phyloP scores from a whole-genome alignment of 2,888 invertebrate species.

The Sabatieria punctata region DNA sequence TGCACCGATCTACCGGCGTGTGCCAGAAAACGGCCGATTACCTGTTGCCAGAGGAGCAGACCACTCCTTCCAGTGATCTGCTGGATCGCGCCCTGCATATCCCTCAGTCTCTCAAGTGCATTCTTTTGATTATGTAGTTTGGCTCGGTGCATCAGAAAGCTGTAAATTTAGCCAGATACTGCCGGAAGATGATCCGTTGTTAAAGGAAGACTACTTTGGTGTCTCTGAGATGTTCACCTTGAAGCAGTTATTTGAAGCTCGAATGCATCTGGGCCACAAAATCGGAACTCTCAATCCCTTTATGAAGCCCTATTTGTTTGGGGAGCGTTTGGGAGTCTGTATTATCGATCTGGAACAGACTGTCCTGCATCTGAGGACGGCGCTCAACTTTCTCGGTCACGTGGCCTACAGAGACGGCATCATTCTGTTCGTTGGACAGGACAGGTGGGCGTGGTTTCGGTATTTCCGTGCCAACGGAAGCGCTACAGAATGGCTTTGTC shows the following conservation, averaged over 20 bases:
- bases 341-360: slow-evolving; percentile 88
- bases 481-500: no score
- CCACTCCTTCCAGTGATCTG: no score
- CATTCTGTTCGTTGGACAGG: slow-evolving; percentile 69
- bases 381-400: slow-evolving; percentile 82
- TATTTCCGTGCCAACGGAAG: no score
- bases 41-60: no score
- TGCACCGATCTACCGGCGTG: no score
- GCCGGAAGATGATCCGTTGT: slow-evolving; percentile 1
- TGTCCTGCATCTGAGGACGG: slow-evolving; percentile 59
- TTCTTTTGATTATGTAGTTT: no score
- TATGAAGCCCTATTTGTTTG: slow-evolving; percentile 83
- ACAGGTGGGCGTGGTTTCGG: slow-evolving; percentile 24
- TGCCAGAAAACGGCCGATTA: no score
- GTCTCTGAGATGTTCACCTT: slow-evolving; percentile 48
- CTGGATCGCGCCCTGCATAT: no score
- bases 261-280: slow-evolving; percentile 84
- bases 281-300: slow-evolving; percentile 66
- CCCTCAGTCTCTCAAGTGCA: no score
- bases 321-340: slow-evolving; percentile 63
- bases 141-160: no score
- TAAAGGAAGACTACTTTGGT: slow-evolving; percentile 18
- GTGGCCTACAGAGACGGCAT: slow-evolving; percentile 66
- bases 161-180: no score
- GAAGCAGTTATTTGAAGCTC: slow-evolving; percentile 68